Base-by-base conservation (phyloP, 1,140 invertebrate genomes). In the Phymastichus coffea region DNA sequence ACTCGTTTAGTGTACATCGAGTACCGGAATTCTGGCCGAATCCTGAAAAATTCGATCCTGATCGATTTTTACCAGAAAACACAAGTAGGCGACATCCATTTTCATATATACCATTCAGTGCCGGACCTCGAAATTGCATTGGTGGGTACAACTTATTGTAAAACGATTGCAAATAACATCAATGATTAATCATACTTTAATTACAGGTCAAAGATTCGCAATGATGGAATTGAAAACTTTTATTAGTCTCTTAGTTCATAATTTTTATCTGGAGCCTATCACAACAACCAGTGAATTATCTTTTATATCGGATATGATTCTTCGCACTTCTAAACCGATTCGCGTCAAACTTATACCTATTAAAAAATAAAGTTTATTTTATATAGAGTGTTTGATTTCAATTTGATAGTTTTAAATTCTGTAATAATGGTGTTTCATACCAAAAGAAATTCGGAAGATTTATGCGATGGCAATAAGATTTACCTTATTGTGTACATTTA, bases 11-110 rank as follows among this genome's bases (percentile, higher is more conserved):
- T 41, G 75, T 90, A 56, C 89, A 92, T 60, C 79, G 85, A 68
- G 82, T 90, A 72, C 82, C 85, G 2, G 80, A 87, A 41, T 78
- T 84, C 25, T 94, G 86, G 68, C 84, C 88, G 79, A n/a, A 86
- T 67, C 92, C 92, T 0, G 90, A 93, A 17, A 80, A 91, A 66
- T 93, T 93, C 75, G 69, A 84, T 7, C 81, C 83, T 0, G 82
- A 85, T 46, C 83, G 83, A 26, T 49, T 68, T 2, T n/a, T n/a
- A n/a, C n/a, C n/a, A n/a, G n/a, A n/a, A n/a, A n/a, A n/a, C n/a
- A n/a, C n/a, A n/a, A 38, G 62, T 8, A 64, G 66, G n/a, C 74
- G 83, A 43, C 84, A 82, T 72, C 80, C 78, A 4, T 87, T 81
- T 64, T 76, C 80, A 8, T 89, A n/a, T n/a, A n/a, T n/a, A n/a